Evolutionary conservation across 2,113 vertebrate genomes (phyloP).

Genomic region (Nycticryphes semicollaris): DNA sequence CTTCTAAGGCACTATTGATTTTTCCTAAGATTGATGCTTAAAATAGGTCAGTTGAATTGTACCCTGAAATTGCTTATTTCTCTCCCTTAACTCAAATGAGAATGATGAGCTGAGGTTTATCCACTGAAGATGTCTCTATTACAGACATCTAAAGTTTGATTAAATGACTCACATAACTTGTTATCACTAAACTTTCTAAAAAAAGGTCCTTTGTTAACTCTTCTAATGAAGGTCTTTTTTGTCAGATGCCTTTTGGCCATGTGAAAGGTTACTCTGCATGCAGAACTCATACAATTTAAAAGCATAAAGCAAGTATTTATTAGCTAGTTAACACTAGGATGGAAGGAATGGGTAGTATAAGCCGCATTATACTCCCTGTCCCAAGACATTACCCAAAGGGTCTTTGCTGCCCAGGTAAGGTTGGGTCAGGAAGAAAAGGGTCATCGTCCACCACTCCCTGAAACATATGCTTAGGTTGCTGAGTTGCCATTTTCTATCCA

Average conservation of each 20-base stretch:
- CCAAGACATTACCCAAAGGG: neutral
- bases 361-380: neutral
- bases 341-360: neutral
- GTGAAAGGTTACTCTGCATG: neutral
- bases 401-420: neutral
- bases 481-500: neutral
- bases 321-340: neutral
- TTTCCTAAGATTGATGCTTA: neutral
- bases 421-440: neutral
- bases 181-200: neutral
- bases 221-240: neutral
- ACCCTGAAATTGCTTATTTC: conserved; percentile 6
- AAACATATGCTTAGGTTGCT: neutral
- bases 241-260: neutral
- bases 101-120: neutral
- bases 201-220: neutral
- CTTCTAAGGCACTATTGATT: neutral
- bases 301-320: neutral
- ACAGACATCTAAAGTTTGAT: neutral
- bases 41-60: neutral
- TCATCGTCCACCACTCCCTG: neutral
- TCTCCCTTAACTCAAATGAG: neutral
- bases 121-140: neutral
- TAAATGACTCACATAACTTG: neutral
- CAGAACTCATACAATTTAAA: neutral